Conservation (phyloP, 2,888 invertebrate genomes). For the Bellardia bayeri region DNA sequence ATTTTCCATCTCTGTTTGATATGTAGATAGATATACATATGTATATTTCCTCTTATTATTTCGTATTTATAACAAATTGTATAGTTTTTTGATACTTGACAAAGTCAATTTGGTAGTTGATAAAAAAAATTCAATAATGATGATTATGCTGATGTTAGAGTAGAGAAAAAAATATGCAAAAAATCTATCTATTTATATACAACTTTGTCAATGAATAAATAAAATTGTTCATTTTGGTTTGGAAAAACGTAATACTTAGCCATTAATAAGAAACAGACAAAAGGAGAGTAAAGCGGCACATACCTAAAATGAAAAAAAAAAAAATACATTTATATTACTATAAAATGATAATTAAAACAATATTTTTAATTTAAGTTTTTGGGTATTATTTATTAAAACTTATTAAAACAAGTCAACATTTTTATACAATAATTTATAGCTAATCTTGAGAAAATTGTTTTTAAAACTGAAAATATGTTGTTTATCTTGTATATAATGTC, state of each 20-base stretch:
- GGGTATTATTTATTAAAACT: no score
- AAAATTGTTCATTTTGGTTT: neutral
- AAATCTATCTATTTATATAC: conserved; percentile 36
- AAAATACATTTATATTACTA: neutral
- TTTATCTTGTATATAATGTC: no score
- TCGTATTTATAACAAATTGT: conserved; percentile 30
- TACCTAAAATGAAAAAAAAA: conserved; percentile 34
- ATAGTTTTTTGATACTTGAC: conserved; percentile 9
- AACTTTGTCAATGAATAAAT: conserved; percentile 29
- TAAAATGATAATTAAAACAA: no score
- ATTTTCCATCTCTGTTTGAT: no score
- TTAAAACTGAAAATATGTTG: no score
- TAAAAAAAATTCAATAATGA: conserved; percentile 25
- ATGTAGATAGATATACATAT: no score
- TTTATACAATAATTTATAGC: no score
- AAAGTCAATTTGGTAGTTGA: conserved; percentile 32
- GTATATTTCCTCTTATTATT: no score
- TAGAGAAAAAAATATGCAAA: conserved; percentile 4
- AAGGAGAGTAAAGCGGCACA: neutral
- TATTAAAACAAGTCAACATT: no score
- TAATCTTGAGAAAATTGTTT: no score
- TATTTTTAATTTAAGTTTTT: neutral
- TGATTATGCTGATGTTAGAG: conserved; percentile 35
- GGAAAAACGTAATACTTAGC: conserved; percentile 28
- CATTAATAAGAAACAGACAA: neutral